A percentile compares a stretch with the other conserved stretches of the same genome.
phyloP scores from a whole-genome alignment of 2,797 vertebrate species.

The Pseudochirops cupreus region DNA sequence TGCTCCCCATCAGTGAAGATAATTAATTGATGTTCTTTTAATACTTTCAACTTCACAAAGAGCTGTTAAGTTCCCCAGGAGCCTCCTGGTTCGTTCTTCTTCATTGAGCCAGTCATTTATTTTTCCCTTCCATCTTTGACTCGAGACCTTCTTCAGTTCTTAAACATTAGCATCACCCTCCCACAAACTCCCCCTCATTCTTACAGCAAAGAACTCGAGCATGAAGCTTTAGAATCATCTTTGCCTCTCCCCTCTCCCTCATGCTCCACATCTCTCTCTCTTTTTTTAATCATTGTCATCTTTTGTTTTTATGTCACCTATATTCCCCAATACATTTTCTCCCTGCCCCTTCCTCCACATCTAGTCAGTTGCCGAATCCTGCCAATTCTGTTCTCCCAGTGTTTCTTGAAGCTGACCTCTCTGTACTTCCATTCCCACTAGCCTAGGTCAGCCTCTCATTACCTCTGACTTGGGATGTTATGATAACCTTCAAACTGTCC shows the following conservation, averaged over 20 bases:
- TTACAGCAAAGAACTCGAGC: neutral
- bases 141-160: neutral
- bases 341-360: neutral
- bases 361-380: neutral
- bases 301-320: neutral
- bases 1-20: neutral
- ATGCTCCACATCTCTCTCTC: neutral
- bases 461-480: neutral
- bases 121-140: neutral
- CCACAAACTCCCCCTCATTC: neutral
- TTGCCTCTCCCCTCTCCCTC: neutral
- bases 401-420: neutral
- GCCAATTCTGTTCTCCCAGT: neutral
- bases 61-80: neutral
- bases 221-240: neutral
- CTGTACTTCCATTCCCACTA: neutral
- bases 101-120: neutral
- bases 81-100: neutral
- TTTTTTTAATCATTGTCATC: neutral
- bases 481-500: neutral
- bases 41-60: neutral
- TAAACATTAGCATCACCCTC: neutral
- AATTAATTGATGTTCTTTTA: neutral
- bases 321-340: neutral
- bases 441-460: neutral